Base-by-base conservation (phyloP, 2,113 vertebrate genomes). In the Entelurus aequoreus region DNA sequence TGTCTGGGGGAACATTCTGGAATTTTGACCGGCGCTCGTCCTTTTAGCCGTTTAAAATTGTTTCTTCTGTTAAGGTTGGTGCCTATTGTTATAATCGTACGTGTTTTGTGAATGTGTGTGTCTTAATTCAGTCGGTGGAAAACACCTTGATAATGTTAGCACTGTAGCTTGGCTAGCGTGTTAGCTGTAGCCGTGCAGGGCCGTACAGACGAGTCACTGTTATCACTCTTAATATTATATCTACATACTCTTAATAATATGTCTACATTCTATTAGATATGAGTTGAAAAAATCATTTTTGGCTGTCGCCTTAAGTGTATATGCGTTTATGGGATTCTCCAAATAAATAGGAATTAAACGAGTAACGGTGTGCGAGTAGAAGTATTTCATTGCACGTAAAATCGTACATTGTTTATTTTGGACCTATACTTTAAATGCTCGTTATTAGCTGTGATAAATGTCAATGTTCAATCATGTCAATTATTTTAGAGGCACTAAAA, bases 1-100 rank as follows among this genome's bases (percentile, higher is more conserved):
- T 58, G 12, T 4, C n/a, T 38, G 46, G 1, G 8, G 21, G 62
- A 81, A 82, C 50, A 60, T 79, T 82, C 85, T 77, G 56, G 83
- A 85, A 86, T 2, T 37, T 35, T 15, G 40, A 36, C 49, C 21
- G 42, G 12, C 21, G 8, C 9, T n/a, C 15, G 77, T 58, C 42
- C 40, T 54, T 6, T 61, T 21, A 10, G 15, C 55, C 44, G 16
- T 36, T 56, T 62, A 16, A 53, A 53, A 28, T 11, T 13, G 15
- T 14, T 42, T 14, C 19, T 54, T 62, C 60, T 63, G 6, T 55
- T 46, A 5, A 79, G 77, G 79, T 81, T 10, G 12, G 74, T 14
- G 48, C 53, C 15, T 21, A 19, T 1, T 13, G 4, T n/a, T 38
- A 48, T 0, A 7, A 37, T 4, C 6, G 3, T 63, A 10, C 7